phyloP scores from a whole-genome alignment of 2,888 invertebrate species.

The Pollenia amentaria region DNA sequence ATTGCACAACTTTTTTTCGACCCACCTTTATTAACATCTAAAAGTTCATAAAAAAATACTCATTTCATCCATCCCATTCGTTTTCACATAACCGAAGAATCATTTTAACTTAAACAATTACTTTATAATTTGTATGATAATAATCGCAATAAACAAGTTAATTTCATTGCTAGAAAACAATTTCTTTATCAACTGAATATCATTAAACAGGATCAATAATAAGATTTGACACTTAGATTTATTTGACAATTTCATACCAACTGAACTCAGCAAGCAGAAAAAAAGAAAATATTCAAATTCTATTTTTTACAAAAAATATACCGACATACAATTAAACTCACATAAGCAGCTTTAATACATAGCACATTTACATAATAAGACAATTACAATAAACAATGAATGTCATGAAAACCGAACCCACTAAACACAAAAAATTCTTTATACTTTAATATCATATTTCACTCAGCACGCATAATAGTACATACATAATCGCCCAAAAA shows the following conservation, averaged over 20 bases:
- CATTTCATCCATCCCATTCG: neutral
- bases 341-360: slow-evolving; percentile 1
- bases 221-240: slow-evolving; percentile 66
- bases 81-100: too few relatives aligned
- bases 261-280: slow-evolving; percentile 25
- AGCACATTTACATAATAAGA: slow-evolving; percentile 65
- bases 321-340: neutral
- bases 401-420: slow-evolving; percentile 63
- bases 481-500: neutral
- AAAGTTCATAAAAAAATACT: neutral
- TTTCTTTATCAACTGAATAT: slow-evolving; percentile 4
- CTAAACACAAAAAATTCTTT: slow-evolving; percentile 59
- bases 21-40: too few relatives aligned
- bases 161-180: slow-evolving; percentile 26
- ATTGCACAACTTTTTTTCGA: too few relatives aligned
- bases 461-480: slow-evolving; percentile 60
- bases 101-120: neutral
- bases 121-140: slow-evolving; percentile 8
- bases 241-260: slow-evolving; percentile 51
- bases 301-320: slow-evolving; percentile 24
- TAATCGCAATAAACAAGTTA: slow-evolving; percentile 30
- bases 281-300: slow-evolving; percentile 39
- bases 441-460: slow-evolving; percentile 67
- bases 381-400: slow-evolving; percentile 70
- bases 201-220: slow-evolving; percentile 60